Percentiles rank a stretch among this genome's conserved stretches.
phyloP scores from a whole-genome alignment of 1,140 invertebrate species.

The Cephus cinctus region DNA sequence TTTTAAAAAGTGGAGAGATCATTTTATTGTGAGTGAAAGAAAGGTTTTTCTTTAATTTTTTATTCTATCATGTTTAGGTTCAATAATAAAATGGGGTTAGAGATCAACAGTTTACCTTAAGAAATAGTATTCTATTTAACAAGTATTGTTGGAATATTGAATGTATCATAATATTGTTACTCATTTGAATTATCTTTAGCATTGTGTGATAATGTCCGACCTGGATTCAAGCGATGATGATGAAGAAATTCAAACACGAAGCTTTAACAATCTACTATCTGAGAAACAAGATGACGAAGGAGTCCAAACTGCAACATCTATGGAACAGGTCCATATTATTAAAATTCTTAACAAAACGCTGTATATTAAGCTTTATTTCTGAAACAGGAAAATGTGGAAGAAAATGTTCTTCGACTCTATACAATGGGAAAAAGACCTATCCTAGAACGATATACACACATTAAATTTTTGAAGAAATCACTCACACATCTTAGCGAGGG shows the following conservation, averaged over 20 bases:
- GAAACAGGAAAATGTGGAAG: constrained; percentile 67
- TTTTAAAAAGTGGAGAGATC: no score
- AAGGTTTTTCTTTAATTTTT: no score
- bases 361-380: not conserved
- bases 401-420: constrained; percentile 63
- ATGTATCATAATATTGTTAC: no score
- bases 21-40: no score
- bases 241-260: constrained; percentile 18
- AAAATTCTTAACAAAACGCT: not conserved
- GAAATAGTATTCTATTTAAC: no score
- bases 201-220: no score
- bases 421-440: constrained; percentile 61
- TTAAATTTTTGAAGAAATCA: constrained; percentile 68
- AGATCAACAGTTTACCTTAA: no score
- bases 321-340: constrained; percentile 24
- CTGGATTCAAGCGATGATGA: no score
- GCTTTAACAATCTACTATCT: constrained; percentile 14
- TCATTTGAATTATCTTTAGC: no score
- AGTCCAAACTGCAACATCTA: constrained; percentile 21
- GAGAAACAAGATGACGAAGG: constrained; percentile 24
- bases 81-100: no score
- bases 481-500: constrained; percentile 65
- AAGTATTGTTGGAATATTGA: no score
- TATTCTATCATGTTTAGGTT: no score
- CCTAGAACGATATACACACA: constrained; percentile 66